These are phyloP conservation scores for Clinocottus analis DNA, from an alignment of 2,113 vertebrate genomes.

Conservation along the genomic window DNA sequence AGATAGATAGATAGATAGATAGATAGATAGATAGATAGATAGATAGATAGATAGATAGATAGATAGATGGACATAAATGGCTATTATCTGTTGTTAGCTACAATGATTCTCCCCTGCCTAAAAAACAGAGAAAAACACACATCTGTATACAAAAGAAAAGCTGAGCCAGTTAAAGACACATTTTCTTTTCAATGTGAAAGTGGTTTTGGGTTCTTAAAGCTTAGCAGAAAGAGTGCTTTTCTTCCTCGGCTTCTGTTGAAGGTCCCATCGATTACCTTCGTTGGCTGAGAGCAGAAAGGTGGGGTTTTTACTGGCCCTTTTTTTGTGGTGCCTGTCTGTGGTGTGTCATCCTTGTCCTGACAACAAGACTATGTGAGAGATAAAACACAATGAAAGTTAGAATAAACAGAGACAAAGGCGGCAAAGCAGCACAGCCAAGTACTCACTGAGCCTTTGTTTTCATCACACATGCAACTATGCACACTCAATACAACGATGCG, in stretches of 20 bases:
- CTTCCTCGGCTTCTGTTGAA: slow-evolving; percentile 70
- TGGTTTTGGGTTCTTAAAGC: slow-evolving; percentile 39
- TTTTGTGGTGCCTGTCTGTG: slow-evolving; percentile 65
- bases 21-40: too few relatives aligned
- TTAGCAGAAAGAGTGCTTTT: slow-evolving; percentile 52
- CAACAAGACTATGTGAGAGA: slow-evolving; percentile 32
- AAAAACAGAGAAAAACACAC: too few relatives aligned
- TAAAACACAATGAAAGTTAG: slow-evolving; percentile 41
- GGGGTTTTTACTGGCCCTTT: slow-evolving; percentile 45
- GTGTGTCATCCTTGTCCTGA: slow-evolving; percentile 65
- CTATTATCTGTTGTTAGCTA: too few relatives aligned
- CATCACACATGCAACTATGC: slow-evolving; percentile 51
- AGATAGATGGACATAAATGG: too few relatives aligned
- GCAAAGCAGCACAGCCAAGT: slow-evolving; percentile 33
- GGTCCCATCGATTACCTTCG: slow-evolving; percentile 73
- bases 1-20: too few relatives aligned
- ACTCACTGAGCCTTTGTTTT: slow-evolving; percentile 60
- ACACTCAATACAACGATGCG: slow-evolving; percentile 56
- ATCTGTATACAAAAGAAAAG: slow-evolving; percentile 12
- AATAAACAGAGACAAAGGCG: slow-evolving; percentile 33
- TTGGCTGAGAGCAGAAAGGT: slow-evolving; percentile 44
- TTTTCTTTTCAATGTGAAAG: slow-evolving; percentile 39
- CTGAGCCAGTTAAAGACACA: background rate
- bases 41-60: too few relatives aligned
- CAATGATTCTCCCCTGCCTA: too few relatives aligned